These are phyloP conservation scores for Leucozona laternaria DNA, from an alignment of 2,888 invertebrate species.

Conservation along the genomic window DNA sequence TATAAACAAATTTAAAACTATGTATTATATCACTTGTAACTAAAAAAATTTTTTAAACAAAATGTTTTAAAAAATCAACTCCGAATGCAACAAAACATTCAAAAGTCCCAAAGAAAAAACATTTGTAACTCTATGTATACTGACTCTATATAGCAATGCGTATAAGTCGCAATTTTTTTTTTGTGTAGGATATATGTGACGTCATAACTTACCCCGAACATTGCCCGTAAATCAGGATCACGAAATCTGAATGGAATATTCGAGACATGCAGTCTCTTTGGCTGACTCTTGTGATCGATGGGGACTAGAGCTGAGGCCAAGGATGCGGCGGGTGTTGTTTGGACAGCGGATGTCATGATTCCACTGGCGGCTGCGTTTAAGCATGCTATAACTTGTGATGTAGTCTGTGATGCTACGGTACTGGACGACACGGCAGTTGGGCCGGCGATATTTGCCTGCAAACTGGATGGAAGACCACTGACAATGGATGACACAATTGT, in stretches of 20 bases:
- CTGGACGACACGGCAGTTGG: conserved; percentile 78
- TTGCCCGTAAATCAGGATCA: conserved; percentile 98
- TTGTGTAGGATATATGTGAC: background rate
- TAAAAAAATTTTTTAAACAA: conserved; percentile 37
- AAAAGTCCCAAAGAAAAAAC: conserved; percentile 75
- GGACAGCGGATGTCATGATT: conserved; percentile 81
- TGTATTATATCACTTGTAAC: conserved; percentile 14
- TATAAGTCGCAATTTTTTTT: background rate
- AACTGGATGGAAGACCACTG: conserved; percentile 77
- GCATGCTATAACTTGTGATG: conserved; percentile 82
- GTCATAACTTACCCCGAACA: conserved; percentile 95
- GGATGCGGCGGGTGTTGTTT: conserved; percentile 84
- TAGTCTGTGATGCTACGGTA: conserved; percentile 78
- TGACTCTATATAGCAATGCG: conserved; percentile 52
- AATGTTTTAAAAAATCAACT: conserved; percentile 71
- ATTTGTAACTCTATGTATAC: conserved; percentile 67
- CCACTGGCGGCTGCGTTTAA: conserved; percentile 81
- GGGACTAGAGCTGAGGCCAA: conserved; percentile 85
- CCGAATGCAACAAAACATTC: conserved; percentile 76
- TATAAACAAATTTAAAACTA: conserved; percentile 30
- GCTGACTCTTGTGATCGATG: conserved; percentile 88
- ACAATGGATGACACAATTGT: conserved; percentile 78
- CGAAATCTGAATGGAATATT: conserved; percentile 99
- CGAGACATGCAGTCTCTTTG: conserved; percentile 98
- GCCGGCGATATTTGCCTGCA: conserved; percentile 76